Evolutionary conservation across 2,888 invertebrate species (phyloP).

Genomic region (Sphinx pinastri): DNA sequence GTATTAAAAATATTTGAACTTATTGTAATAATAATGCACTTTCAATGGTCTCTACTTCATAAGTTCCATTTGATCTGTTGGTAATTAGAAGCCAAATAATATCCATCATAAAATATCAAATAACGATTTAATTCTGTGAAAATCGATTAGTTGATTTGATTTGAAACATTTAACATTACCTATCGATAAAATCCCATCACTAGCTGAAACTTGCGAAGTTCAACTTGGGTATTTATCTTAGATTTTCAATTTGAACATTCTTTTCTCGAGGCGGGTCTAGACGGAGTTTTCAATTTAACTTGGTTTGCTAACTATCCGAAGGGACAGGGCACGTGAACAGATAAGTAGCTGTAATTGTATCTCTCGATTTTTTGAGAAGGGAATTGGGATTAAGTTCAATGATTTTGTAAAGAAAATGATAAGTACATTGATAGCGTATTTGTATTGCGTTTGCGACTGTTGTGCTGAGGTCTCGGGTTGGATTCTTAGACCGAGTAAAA

Average conservation of each 20-base stretch:
- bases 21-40: too few species aligned
- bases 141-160: neutral
- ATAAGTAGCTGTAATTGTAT: neutral
- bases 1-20: too few species aligned
- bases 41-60: too few species aligned
- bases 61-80: too few species aligned
- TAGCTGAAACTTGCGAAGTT: slow-evolving; percentile 32
- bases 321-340: neutral
- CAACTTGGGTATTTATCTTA: slow-evolving; percentile 36
- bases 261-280: slow-evolving; percentile 26
- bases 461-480: too few species aligned
- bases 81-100: too few species aligned
- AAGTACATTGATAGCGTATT: too few species aligned
- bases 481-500: too few species aligned
- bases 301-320: slow-evolving; percentile 21
- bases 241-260: slow-evolving; percentile 35
- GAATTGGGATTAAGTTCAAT: too few species aligned
- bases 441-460: too few species aligned
- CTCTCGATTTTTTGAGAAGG: neutral
- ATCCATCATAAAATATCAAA: neutral
- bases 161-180: neutral
- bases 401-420: too few species aligned
- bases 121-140: neutral
- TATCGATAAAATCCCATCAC: neutral
- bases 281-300: slow-evolving; percentile 25